Percentiles rank a stretch among this genome's conserved stretches.
Evolutionary conservation across 2,113 vertebrate species (phyloP).

Genomic region (Burhinus bistriatus): DNA sequence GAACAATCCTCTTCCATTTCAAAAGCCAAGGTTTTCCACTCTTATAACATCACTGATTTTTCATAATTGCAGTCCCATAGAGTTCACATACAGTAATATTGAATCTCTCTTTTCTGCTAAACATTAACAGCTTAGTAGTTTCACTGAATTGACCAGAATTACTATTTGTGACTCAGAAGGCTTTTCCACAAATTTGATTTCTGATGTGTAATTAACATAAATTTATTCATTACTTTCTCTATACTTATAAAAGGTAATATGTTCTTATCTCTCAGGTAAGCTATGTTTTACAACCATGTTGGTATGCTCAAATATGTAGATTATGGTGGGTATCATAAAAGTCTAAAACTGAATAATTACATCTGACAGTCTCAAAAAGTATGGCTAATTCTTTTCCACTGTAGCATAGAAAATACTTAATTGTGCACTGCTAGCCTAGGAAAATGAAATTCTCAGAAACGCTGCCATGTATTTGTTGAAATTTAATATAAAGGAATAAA

Average conservation of each 20-base stretch:
- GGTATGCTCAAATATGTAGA: not conserved
- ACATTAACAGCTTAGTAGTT: not conserved
- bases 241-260: not conserved
- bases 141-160: not conserved
- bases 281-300: not conserved
- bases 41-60: not conserved
- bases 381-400: not conserved
- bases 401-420: not conserved
- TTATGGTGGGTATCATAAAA: not conserved
- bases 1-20: not conserved
- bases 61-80: not conserved
- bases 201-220: not conserved
- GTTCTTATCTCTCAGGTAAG: not conserved
- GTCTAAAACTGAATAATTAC: not conserved
- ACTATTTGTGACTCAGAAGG: not conserved
- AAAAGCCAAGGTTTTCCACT: not conserved
- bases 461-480: not conserved
- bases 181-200: not conserved
- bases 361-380: not conserved
- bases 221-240: not conserved
- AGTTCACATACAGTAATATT: not conserved
- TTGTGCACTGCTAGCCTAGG: not conserved
- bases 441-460: not conserved
- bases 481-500: conserved; percentile 6
- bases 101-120: not conserved